phyloP scores from a whole-genome alignment of 2,888 invertebrate genomes.

The Dioctria linearis region DNA sequence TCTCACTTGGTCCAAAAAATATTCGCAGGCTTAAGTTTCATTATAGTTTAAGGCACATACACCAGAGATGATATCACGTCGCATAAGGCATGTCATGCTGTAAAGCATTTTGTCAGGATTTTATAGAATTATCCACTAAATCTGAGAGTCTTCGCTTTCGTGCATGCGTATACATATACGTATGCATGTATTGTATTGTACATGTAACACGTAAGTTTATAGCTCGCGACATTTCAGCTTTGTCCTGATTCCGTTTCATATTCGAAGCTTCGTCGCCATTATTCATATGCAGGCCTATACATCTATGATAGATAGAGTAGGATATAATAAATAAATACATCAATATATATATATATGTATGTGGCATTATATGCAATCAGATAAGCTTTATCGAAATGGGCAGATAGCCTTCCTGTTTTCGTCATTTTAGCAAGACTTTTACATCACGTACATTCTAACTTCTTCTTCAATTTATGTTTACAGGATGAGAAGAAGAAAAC shows the following conservation, averaged over 20 bases:
- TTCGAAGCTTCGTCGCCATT: not conserved
- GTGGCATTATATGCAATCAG: not conserved
- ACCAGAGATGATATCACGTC: constrained; percentile 20
- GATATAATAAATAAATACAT: not conserved
- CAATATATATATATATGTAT: not conserved
- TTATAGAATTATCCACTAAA: constrained; percentile 37
- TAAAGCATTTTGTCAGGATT: constrained; percentile 33
- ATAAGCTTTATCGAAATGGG: constrained; percentile 8
- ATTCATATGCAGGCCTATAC: not conserved
- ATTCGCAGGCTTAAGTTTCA: too few relatives aligned
- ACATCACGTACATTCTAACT: not conserved
- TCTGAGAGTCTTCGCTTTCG: not conserved
- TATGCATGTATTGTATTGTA: not conserved
- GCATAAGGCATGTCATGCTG: not conserved
- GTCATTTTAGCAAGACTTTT: not conserved
- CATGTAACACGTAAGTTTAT: not conserved
- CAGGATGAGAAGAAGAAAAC: not conserved
- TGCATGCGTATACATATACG: too few relatives aligned
- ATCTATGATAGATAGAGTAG: not conserved
- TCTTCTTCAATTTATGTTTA: not conserved
- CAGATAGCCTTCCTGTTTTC: not conserved
- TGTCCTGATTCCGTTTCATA: not conserved
- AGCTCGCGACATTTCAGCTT: not conserved
- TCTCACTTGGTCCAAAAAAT: too few relatives aligned
- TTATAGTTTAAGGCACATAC: too few relatives aligned